Conservation (phyloP, 2,888 invertebrate species). For the Oconnorella tubifera region DNA sequence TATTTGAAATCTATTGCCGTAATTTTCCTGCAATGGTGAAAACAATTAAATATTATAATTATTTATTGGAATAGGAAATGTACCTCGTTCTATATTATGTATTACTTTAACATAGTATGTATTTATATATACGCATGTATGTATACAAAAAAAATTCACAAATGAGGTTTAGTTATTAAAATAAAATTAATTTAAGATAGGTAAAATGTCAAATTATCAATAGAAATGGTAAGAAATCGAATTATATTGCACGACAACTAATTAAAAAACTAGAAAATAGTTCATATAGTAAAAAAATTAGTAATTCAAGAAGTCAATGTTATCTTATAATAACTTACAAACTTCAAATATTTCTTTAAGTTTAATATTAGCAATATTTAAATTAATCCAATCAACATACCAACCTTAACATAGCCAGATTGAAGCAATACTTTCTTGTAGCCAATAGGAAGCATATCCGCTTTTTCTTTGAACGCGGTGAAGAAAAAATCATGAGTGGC, state of each 20-base stretch:
- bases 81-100: not conserved
- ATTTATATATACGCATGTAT: not conserved
- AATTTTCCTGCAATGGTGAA: slow-evolving; percentile 19
- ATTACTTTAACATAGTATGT: not conserved
- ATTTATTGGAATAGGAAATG: not conserved
- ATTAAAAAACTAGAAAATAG: no score
- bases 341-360: no score
- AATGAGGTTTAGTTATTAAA: no score
- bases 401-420: slow-evolving; percentile 20
- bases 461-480: slow-evolving; percentile 3
- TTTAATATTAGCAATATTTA: no score
- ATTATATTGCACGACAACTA: no score
- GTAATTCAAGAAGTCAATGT: no score
- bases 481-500: slow-evolving; percentile 6
- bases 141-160: no score
- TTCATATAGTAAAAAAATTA: no score
- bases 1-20: slow-evolving; percentile 22
- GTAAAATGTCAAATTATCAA: no score
- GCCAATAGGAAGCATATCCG: slow-evolving; percentile 8
- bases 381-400: not conserved
- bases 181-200: no score
- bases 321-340: no score
- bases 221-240: no score
- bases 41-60: slow-evolving; percentile 1
- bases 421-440: slow-evolving; percentile 15